These are phyloP conservation scores for Drosophila aldrichi DNA, from an alignment of 2,888 invertebrate species.

Conservation along the genomic window DNA sequence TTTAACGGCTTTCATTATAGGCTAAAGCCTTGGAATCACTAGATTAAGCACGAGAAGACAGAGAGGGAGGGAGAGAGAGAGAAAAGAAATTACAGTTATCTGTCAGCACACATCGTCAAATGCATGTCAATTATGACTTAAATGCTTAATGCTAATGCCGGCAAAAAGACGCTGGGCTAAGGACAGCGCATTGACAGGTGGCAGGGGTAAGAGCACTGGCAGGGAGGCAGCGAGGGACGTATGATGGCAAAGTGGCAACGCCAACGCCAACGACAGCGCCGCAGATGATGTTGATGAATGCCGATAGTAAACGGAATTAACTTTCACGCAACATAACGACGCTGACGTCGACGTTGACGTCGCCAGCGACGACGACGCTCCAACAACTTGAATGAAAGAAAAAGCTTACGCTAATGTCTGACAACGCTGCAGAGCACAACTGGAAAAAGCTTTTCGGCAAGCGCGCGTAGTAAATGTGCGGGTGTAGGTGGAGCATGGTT, in stretches of 20 bases:
- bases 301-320: constrained; percentile 81
- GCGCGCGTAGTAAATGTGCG: constrained; percentile 77
- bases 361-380: constrained; percentile 36
- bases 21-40: constrained; percentile 31
- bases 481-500: constrained; percentile 25
- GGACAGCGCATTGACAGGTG: constrained; percentile 27
- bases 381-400: constrained; percentile 78
- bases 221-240: not conserved
- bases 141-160: constrained; percentile 76
- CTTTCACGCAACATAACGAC: constrained; percentile 75
- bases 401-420: constrained; percentile 72
- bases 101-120: constrained; percentile 76
- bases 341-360: constrained; percentile 29
- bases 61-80: constrained; percentile 18
- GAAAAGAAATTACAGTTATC: constrained; percentile 64
- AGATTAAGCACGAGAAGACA: constrained; percentile 25
- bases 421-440: constrained; percentile 68
- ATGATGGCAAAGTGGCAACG: constrained; percentile 58
- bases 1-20: constrained; percentile 14
- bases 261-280: constrained; percentile 36
- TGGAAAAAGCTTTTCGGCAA: constrained; percentile 71
- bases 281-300: constrained; percentile 79
- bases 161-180: constrained; percentile 42
- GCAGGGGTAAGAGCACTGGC: not conserved
- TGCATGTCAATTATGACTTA: constrained; percentile 81